Evolutionary conservation across 23 tunicate species (phyloP).

Genomic region (Ciona savignyi): DNA sequence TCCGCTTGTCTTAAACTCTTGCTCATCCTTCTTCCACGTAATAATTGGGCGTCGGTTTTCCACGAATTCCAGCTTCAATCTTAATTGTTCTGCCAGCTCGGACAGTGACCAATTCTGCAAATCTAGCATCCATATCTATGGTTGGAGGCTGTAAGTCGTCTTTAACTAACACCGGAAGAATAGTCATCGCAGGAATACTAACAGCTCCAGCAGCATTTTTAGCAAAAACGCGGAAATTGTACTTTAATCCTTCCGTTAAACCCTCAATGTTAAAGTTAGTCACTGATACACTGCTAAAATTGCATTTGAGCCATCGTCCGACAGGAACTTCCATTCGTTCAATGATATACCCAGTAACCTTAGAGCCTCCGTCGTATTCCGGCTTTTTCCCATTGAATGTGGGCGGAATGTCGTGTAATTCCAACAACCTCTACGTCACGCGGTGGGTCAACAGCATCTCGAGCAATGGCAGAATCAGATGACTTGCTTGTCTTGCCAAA

Average conservation of each 20-base stretch:
- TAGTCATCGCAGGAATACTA: conserved; percentile 33
- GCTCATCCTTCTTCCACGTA: conserved; percentile 66
- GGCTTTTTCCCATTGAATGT: conserved; percentile 89
- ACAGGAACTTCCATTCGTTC: conserved; percentile 55
- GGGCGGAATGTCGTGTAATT: conserved; percentile 51
- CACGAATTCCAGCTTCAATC: conserved; percentile 74
- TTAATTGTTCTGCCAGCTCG: conserved; percentile 76
- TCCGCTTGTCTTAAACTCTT: conserved; percentile 23
- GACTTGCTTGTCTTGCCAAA: conserved; percentile 65
- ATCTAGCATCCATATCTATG: conserved; percentile 81
- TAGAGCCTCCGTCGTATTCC: conserved; percentile 92
- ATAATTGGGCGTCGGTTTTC: conserved; percentile 72
- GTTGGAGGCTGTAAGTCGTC: conserved; percentile 54
- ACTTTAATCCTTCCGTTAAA: conserved; percentile 44
- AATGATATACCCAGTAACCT: conserved; percentile 77
- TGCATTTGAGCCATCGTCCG: conserved; percentile 82
- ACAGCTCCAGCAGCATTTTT: conserved; percentile 90
- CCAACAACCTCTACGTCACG: conserved; percentile 69
- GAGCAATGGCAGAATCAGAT: conserved; percentile 57
- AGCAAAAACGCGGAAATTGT: conserved; percentile 74
- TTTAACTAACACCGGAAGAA: conserved; percentile 34
- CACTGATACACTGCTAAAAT: conserved; percentile 61
- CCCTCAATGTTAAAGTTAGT: conserved; percentile 58
- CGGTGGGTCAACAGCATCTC: conserved; percentile 86
- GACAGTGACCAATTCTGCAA: conserved; percentile 27